Evolutionary conservation across 1,140 invertebrate genomes (phyloP).

Genomic region (Ostrea denselamellosa): DNA sequence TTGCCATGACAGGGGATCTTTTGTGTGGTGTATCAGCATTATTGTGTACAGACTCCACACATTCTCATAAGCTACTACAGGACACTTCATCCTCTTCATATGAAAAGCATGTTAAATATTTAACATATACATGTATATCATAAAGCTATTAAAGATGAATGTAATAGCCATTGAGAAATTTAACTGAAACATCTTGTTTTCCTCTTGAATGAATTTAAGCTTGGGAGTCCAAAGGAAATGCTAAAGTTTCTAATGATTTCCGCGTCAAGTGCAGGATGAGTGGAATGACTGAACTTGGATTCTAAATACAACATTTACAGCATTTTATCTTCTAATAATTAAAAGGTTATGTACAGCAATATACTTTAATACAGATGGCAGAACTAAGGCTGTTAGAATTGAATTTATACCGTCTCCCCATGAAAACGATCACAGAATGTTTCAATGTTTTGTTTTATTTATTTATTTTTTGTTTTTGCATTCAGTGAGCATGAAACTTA

Average conservation of each 20-base stretch:
- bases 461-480: too few relatives aligned
- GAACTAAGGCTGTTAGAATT: too few relatives aligned
- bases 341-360: too few relatives aligned
- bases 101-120: not conserved
- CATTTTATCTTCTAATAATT: too few relatives aligned
- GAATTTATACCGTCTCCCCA: too few relatives aligned
- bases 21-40: not conserved
- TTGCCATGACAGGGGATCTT: not conserved
- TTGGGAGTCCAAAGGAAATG: not conserved
- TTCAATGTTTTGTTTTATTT: too few relatives aligned
- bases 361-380: too few relatives aligned
- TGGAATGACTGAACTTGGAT: too few relatives aligned
- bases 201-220: not conserved
- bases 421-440: too few relatives aligned
- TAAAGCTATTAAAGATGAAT: constrained; percentile 12
- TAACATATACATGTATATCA: not conserved
- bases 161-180: constrained; percentile 4
- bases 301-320: too few relatives aligned
- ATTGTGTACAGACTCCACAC: not conserved
- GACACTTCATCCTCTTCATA: not conserved
- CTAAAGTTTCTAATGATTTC: not conserved
- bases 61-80: not conserved
- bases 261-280: not conserved
- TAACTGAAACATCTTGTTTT: not conserved
- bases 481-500: too few relatives aligned